Base-by-base conservation (phyloP, 2,888 invertebrate genomes). In the Drosophila nr. fundita region DNA sequence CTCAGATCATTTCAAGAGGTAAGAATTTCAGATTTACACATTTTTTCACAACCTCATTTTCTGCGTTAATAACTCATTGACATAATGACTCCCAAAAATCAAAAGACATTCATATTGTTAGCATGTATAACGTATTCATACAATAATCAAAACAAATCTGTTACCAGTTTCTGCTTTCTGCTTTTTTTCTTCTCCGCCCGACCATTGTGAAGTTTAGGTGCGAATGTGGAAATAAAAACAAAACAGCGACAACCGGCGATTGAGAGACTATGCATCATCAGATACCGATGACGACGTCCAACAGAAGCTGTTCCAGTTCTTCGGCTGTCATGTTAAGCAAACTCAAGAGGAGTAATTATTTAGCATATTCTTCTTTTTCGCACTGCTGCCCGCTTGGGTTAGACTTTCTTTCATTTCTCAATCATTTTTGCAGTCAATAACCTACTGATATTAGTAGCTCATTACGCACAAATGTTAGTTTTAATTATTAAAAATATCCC, bases 221-320 rank as follows among this genome's bases (percentile, higher is more conserved):
- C 80, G 76, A 84, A 80, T 78, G 63, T 83, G 69, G 54, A 77
- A 82, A 80, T 77, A 76, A 85, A 83, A 83, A 83, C 83, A 84
- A 82, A 82, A 65, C 50, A 60, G 42, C 65, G 49, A 59, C 69
- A 79, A 69, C 72, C 70, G 82, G 72, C 73, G 60, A 69, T 21
- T 24, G 36, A 45, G 21, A 36, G 7, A 61, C 36, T 29, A 34
- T 34, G 24, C 52, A 42, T 38, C 48, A 67, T 38, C 55, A 67
- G 69, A 53, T 45, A n/a, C 49, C 61, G 63, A 65, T 76, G 79
- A 68, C 74, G 73, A 73, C 63, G 75, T 63, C 79, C 73, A 79
- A 64, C 38, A 69, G 55, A 63, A 75, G 75, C 77, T 79, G 82
- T 71, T 73, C 75, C 82, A 82, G 57, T 72, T 83, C 66, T 76